These are phyloP conservation scores for Bufotes viridis DNA, from an alignment of 2,797 vertebrate species.

Conservation along the genomic window DNA sequence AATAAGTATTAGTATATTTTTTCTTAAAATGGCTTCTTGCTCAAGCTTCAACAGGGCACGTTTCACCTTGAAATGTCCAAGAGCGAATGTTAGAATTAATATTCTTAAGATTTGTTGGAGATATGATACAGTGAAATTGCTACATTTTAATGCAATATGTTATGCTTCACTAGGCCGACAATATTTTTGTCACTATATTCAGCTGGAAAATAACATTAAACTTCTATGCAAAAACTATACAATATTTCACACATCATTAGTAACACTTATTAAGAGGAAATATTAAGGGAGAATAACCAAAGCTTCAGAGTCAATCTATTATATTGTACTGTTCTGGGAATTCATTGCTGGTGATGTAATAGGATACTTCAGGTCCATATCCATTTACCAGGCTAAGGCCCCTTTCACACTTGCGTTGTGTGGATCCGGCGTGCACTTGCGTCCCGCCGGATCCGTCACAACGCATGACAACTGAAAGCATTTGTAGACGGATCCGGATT, in stretches of 20 bases:
- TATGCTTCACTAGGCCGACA: slow-evolving; percentile 23
- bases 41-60: not conserved
- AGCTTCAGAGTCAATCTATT: slow-evolving; percentile 13
- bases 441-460: too few relatives aligned
- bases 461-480: too few relatives aligned
- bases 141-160: slow-evolving; percentile 26
- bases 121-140: slow-evolving; percentile 20
- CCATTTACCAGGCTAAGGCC: not conserved
- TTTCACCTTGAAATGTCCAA: slow-evolving; percentile 5
- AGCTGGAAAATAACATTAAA: slow-evolving; percentile 23
- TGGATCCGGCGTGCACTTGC: too few relatives aligned
- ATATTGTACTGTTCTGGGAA: slow-evolving; percentile 15
- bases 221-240: not conserved
- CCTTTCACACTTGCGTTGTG: too few relatives aligned
- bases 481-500: too few relatives aligned
- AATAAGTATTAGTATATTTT: not conserved
- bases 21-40: not conserved
- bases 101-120: slow-evolving; percentile 7
- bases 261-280: slow-evolving; percentile 22
- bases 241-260: slow-evolving; percentile 46
- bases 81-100: not conserved
- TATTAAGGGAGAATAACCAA: slow-evolving; percentile 34
- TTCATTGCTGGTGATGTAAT: not conserved
- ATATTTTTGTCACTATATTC: slow-evolving; percentile 39
- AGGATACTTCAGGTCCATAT: not conserved